Evolutionary conservation across 2,797 vertebrate species (phyloP).

Genomic region (Thalassophryne amazonica): DNA sequence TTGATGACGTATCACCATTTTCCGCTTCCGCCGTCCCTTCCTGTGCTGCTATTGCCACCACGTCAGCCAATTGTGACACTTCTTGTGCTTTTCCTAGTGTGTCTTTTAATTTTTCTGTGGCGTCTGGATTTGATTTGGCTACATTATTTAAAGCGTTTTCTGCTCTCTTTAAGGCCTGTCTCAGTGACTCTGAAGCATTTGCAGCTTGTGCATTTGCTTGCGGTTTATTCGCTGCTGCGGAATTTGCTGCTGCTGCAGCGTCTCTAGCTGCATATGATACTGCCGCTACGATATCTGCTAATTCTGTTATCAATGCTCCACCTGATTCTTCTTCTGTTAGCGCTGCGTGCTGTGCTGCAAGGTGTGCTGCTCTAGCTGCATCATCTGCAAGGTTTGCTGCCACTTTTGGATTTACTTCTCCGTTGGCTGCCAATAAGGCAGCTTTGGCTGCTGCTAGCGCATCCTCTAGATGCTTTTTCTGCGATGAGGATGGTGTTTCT

Average conservation of each 20-base stretch:
- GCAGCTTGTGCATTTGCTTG: neutral
- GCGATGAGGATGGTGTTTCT: neutral
- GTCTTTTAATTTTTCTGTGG: no score
- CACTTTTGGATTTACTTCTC: fast-evolving
- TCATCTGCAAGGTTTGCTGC: neutral
- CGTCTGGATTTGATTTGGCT: no score
- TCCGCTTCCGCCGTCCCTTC: no score
- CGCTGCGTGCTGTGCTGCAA: neutral
- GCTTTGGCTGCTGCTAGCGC: neutral
- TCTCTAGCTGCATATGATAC: neutral
- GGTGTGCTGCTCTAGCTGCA: neutral
- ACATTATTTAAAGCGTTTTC: no score
- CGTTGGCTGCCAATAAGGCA: neutral
- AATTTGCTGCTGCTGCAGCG: conserved; percentile 7
- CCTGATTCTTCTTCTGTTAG: neutral
- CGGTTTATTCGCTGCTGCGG: neutral
- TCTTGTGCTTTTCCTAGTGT: no score
- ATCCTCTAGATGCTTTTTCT: neutral
- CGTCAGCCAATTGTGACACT: no score
- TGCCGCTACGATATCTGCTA: neutral
- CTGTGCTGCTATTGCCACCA: no score
- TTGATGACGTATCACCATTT: no score
- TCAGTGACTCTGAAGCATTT: no score
- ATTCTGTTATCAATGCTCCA: neutral
- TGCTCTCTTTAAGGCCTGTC: no score